A percentile compares a stretch with the other conserved stretches of the same genome.
Conservation (phyloP, 2,797 vertebrate species). For the Lutjanus campechanus region DNA sequence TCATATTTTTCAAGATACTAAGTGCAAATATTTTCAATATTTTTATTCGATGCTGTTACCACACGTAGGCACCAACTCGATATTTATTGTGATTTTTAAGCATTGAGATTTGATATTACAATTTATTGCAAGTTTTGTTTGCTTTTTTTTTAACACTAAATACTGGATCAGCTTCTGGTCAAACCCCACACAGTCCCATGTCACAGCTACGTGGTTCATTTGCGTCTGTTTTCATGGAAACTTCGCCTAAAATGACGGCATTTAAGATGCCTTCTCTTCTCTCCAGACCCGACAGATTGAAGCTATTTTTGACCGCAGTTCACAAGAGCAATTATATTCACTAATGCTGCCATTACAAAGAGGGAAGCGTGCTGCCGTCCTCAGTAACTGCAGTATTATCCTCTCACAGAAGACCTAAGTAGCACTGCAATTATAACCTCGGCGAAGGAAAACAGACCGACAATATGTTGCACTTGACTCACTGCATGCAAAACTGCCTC, state of each 20-base stretch:
- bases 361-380: slow-evolving; percentile 1
- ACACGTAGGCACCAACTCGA: too few species aligned
- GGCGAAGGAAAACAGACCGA: background rate
- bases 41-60: too few species aligned
- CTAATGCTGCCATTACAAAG: slow-evolving; percentile 25
- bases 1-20: background rate
- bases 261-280: slow-evolving; percentile 1
- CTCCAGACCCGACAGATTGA: slow-evolving; percentile 9
- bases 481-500: slow-evolving; percentile 4
- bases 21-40: background rate
- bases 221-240: background rate
- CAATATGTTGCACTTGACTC: slow-evolving; percentile 1
- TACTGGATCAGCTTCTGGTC: background rate
- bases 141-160: too few species aligned
- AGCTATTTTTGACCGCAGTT: slow-evolving; percentile 34
- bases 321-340: slow-evolving; percentile 33
- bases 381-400: slow-evolving; percentile 2
- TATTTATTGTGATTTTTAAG: too few species aligned
- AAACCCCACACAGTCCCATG: background rate
- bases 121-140: too few species aligned
- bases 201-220: background rate
- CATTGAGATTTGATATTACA: too few species aligned
- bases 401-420: background rate
- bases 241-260: background rate
- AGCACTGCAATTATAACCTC: slow-evolving; percentile 3